Base-by-base conservation (phyloP, 2,113 vertebrate species). In the Grammomys surdaster region DNA sequence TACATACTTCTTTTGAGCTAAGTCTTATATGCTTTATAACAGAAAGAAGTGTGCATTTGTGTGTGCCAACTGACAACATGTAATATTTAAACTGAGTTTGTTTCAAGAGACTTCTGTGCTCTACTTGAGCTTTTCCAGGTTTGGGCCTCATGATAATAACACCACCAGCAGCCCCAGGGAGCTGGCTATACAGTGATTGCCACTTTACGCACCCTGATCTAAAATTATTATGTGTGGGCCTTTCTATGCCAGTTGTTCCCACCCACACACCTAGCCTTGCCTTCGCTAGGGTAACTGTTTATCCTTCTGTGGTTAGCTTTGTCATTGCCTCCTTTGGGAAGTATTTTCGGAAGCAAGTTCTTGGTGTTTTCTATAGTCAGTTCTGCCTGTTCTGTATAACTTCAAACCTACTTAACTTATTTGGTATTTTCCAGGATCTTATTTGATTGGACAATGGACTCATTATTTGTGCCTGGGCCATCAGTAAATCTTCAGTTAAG, bases 151-250 rank as follows among this genome's bases (percentile, higher is more conserved):
- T 5, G 46, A 51, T n/a, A 69, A 4, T 4, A 72, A 31, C 31
- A 0, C n/a, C 73, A 58, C 76, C 14, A 40, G 54, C 63, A 82
- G 78, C 36, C 19, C 48, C 10, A 36, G 73, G 65, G n/a, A 77
- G 28, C 54, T 82, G 19, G 46, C 31, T 85, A 3, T 48, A 13
- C 40, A 86, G 33, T 43, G 75, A 40, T 20, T 67, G 63, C 75
- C 65, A 43, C 58, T 69, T 86, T 51, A 40, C 48, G 84, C 48
- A 87, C 7, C 20, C 88, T 76, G 91, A 86, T 87, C 96, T 97
- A 96, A 97, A 97, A 94, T 97, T 95, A 84, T 65, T 76, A 3
- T 13, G 87, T 48, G 89, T 97, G 95, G 97, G 97, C 56, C 60
- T 89, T 86, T 19, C 20, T 58, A 36, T 43, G 31, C 80, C 93